These are phyloP conservation scores for Phaethon lepturus DNA, from an alignment of 2,113 vertebrate genomes.

Conservation along the genomic window DNA sequence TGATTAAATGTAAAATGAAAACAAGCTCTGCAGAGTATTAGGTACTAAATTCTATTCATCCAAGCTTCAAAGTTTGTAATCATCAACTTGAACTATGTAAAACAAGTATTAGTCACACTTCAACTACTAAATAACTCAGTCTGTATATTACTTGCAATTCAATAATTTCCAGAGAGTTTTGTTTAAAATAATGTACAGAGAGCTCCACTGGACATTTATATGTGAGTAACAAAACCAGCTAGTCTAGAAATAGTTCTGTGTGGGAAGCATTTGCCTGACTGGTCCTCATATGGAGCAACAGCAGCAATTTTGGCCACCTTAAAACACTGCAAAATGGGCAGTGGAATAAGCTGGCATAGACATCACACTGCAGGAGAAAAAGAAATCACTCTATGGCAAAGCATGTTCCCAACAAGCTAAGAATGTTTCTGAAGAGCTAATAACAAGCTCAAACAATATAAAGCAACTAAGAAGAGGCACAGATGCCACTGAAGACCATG, in stretches of 20 bases:
- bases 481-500: background rate
- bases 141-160: background rate
- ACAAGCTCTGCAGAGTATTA: background rate
- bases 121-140: slow-evolving; percentile 3
- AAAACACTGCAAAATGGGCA: background rate
- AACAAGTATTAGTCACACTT: slow-evolving; percentile 26
- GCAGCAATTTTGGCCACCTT: background rate
- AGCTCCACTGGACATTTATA: background rate
- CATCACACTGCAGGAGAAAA: background rate
- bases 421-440: background rate
- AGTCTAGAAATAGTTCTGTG: background rate
- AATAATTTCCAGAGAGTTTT: background rate
- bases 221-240: background rate
- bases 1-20: slow-evolving; percentile 53
- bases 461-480: background rate
- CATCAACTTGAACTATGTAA: slow-evolving; percentile 18
- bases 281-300: background rate
- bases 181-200: background rate
- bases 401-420: background rate
- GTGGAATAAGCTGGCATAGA: background rate
- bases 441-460: background rate
- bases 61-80: slow-evolving; percentile 34
- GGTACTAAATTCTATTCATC: slow-evolving; percentile 31
- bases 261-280: background rate
- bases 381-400: background rate